Conservation (phyloP, 2,888 invertebrate genomes). For the Theretra japonica region DNA sequence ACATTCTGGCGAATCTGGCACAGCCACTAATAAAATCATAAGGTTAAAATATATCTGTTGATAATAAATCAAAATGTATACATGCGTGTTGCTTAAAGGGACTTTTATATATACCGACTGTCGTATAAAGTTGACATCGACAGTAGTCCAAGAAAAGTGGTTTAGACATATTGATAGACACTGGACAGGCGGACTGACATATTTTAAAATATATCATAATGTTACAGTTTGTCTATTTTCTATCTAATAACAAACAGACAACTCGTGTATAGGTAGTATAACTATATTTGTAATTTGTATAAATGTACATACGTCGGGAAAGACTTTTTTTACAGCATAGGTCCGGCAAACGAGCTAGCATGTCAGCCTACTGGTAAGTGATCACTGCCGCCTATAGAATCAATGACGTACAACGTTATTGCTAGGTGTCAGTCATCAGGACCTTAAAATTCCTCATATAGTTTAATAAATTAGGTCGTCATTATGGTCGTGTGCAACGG, state of each 20-base stretch:
- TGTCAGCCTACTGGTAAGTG: too few relatives aligned
- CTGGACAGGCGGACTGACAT: not conserved
- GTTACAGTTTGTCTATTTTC: too few relatives aligned
- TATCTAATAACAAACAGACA: too few relatives aligned
- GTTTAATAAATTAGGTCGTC: conserved; percentile 1
- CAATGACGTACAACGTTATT: not conserved
- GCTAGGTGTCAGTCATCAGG: not conserved
- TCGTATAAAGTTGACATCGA: not conserved
- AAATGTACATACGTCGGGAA: too few relatives aligned
- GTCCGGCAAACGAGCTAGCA: too few relatives aligned
- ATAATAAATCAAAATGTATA: not conserved
- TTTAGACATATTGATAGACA: not conserved
- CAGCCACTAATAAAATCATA: too few relatives aligned
- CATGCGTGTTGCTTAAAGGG: not conserved
- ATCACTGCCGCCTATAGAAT: too few relatives aligned
- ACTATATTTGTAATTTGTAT: too few relatives aligned
- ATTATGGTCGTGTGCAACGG: conserved; percentile 12
- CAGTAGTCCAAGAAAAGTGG: not conserved
- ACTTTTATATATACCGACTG: not conserved
- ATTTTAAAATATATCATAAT: not conserved
- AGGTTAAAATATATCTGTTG: not conserved
- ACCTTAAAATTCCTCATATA: not conserved
- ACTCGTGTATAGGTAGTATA: too few relatives aligned
- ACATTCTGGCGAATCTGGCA: too few relatives aligned
- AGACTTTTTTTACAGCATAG: too few relatives aligned